phyloP scores from a whole-genome alignment of 1,140 invertebrate genomes.

The Panagrolaimus sp. region DNA sequence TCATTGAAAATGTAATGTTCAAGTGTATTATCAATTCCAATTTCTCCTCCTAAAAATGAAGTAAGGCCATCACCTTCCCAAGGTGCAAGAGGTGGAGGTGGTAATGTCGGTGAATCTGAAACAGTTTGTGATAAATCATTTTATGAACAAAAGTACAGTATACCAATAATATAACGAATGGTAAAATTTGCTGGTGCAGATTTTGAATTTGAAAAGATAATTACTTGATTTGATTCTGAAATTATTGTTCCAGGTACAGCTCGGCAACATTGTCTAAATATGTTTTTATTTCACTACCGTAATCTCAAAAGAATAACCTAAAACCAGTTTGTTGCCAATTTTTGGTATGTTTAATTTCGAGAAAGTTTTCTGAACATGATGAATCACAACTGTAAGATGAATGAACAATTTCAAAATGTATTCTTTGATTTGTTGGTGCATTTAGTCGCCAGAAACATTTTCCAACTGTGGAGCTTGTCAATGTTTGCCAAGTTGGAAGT shows the following conservation, averaged over 20 bases:
- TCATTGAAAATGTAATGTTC: slow-evolving; percentile 58
- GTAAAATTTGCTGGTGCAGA: slow-evolving; percentile 45
- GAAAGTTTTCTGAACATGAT: slow-evolving; percentile 47
- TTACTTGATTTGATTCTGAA: slow-evolving; percentile 51
- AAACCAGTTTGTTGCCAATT: slow-evolving; percentile 58
- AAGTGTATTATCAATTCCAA: slow-evolving; percentile 45
- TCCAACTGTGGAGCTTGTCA: slow-evolving; percentile 41
- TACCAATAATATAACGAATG: slow-evolving; percentile 47
- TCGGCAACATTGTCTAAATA: slow-evolving; percentile 50
- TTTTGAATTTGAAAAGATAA: slow-evolving; percentile 34
- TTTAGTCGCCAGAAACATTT: slow-evolving; percentile 48
- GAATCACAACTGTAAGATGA: slow-evolving; percentile 37
- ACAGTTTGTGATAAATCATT: slow-evolving; percentile 16
- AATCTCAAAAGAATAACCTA: slow-evolving; percentile 39
- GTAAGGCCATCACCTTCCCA: slow-evolving; percentile 58
- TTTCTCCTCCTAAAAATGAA: slow-evolving; percentile 50
- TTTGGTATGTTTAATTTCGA: slow-evolving; percentile 56
- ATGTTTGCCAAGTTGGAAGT: slow-evolving; percentile 46
- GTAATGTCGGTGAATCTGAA: slow-evolving; percentile 46
- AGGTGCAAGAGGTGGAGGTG: slow-evolving; percentile 46
- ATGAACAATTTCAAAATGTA: slow-evolving; percentile 6
- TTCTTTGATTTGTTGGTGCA: slow-evolving; percentile 19
- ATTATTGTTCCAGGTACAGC: slow-evolving; percentile 35
- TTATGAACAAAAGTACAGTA: no score
- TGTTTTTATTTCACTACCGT: no score